phyloP scores from a whole-genome alignment of 2,113 vertebrate genomes.

The Noturus placidus region DNA sequence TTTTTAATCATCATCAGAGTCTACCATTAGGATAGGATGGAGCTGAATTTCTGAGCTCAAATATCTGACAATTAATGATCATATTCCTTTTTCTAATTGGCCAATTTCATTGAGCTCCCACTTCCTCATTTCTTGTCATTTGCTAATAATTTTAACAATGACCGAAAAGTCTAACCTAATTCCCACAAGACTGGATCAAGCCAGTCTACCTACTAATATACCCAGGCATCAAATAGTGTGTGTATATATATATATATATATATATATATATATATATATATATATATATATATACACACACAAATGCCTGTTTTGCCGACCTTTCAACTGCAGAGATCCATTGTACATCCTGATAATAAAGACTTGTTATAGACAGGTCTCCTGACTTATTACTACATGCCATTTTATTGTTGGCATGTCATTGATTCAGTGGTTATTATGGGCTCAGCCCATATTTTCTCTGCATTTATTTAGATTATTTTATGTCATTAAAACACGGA shows the following conservation, averaged over 20 bases:
- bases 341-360: background rate
- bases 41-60: background rate
- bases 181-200: background rate
- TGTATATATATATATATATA: slow-evolving; percentile 35
- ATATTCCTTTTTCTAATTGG: slow-evolving; percentile 32
- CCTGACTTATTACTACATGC: background rate
- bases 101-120: slow-evolving; percentile 44
- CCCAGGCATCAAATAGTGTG: background rate
- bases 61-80: slow-evolving; percentile 13
- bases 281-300: slow-evolving; percentile 44
- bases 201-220: background rate
- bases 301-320: slow-evolving; percentile 55
- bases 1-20: too few relatives aligned
- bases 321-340: slow-evolving; percentile 56
- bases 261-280: slow-evolving; percentile 57
- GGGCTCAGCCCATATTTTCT: background rate
- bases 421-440: background rate
- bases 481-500: background rate
- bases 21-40: background rate
- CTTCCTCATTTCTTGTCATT: slow-evolving; percentile 64
- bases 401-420: background rate
- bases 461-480: background rate
- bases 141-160: slow-evolving; percentile 63
- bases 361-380: background rate
- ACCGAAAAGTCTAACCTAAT: slow-evolving; percentile 67